Conservation (phyloP, 2,797 vertebrate genomes). For the Sciurus vulgaris region DNA sequence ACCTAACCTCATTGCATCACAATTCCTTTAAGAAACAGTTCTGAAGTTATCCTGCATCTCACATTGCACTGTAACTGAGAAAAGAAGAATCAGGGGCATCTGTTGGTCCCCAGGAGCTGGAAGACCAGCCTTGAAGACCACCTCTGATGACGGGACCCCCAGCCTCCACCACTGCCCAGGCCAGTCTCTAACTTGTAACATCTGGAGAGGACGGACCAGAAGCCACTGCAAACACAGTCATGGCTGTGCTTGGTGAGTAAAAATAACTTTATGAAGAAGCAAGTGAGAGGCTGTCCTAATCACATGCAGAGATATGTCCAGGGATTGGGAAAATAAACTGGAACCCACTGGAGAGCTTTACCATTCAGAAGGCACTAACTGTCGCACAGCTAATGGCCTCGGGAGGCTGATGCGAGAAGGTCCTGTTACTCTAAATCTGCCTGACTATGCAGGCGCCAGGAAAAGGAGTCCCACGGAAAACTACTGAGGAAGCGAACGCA, state of each 20-base stretch:
- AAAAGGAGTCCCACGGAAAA: background rate
- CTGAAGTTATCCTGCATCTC: no score
- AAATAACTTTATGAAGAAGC: background rate
- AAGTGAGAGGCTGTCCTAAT: background rate
- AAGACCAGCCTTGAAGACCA: background rate
- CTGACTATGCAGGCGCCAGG: background rate
- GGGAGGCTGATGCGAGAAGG: background rate
- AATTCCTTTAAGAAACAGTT: background rate
- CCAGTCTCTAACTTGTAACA: background rate
- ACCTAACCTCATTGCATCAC: background rate
- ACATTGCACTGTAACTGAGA: background rate
- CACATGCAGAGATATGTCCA: no score
- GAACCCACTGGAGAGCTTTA: background rate
- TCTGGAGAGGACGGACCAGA: background rate
- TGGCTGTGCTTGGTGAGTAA: background rate
- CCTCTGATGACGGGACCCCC: no score
- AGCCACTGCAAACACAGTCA: background rate
- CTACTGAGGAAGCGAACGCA: rapidly evolving
- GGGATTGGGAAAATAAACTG: background rate
- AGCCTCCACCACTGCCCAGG: background rate
- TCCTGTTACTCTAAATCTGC: background rate
- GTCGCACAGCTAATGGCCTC: background rate
- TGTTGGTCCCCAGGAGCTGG: background rate
- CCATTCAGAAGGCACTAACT: background rate
- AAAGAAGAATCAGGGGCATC: background rate